These are phyloP conservation scores for Sturnira hondurensis DNA, from an alignment of 2,113 vertebrate genomes.

Conservation along the genomic window DNA sequence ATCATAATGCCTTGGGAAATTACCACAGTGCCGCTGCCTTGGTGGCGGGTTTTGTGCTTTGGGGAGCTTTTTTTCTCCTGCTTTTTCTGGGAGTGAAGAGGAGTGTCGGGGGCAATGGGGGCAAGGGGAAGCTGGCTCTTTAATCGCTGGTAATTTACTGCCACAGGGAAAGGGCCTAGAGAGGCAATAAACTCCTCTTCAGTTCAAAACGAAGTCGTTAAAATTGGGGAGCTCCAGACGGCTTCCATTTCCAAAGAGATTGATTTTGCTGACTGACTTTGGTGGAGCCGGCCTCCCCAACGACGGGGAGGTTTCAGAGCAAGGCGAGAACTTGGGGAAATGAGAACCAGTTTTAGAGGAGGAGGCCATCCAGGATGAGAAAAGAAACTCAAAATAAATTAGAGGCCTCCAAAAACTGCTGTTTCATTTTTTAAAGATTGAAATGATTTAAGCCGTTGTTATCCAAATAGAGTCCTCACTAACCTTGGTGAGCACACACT, in stretches of 20 bases:
- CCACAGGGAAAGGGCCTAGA: conserved; percentile 15
- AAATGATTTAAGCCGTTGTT: background rate
- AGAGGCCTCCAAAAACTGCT: conserved; percentile 36
- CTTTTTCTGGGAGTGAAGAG: conserved; percentile 14
- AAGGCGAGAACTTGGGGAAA: background rate
- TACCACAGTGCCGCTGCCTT: conserved; percentile 15
- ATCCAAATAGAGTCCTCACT: background rate
- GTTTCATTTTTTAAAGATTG: conserved; percentile 21
- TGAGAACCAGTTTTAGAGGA: conserved; percentile 36
- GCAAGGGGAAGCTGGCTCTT: background rate
- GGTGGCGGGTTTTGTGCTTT: conserved; percentile 50
- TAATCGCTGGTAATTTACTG: conserved; percentile 49
- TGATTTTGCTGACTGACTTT: conserved; percentile 36
- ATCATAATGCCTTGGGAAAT: conserved; percentile 63
- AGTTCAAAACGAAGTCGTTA: conserved; percentile 33
- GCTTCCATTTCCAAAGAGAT: conserved; percentile 12
- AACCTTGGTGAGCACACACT: background rate
- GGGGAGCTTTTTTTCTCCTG: conserved; percentile 13
- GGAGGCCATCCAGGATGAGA: background rate
- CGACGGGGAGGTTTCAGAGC: background rate
- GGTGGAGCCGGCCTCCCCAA: conserved; percentile 10
- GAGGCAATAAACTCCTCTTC: conserved; percentile 50
- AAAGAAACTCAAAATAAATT: conserved; percentile 35
- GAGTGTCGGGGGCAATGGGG: background rate
- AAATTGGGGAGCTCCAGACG: conserved; percentile 28